Percentiles rank a stretch among this genome's conserved stretches.
Conservation (phyloP, 2,888 invertebrate species). For the Tetheella fluctuosa region DNA sequence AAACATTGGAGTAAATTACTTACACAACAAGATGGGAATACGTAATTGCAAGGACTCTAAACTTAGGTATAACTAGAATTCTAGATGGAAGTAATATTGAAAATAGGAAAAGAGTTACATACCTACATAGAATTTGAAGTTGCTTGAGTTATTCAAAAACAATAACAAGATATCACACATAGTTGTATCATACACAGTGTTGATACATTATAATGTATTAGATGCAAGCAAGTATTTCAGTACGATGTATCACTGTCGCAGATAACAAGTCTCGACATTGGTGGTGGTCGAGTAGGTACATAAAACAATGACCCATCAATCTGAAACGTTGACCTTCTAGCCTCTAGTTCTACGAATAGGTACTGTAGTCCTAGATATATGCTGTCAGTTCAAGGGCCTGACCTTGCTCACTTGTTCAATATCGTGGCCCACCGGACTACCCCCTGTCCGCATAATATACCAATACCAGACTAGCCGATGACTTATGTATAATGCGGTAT, state of each 20-base stretch:
- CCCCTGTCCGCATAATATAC: conserved; percentile 43
- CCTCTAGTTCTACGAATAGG: conserved; percentile 40
- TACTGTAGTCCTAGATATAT: conserved; percentile 73
- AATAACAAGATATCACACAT: not conserved
- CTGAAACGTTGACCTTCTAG: conserved; percentile 48
- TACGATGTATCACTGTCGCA: conserved; percentile 5
- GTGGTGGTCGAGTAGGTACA: conserved; percentile 31
- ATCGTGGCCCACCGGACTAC: conserved; percentile 89
- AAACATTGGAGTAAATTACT: too few species aligned
- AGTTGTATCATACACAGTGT: not conserved
- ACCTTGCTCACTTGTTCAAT: conserved; percentile 93
- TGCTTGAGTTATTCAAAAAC: conserved; percentile 1
- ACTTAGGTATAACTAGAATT: too few species aligned
- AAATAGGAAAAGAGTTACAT: too few species aligned
- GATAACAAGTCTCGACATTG: conserved; percentile 20
- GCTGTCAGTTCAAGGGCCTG: conserved; percentile 92
- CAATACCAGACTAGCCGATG: conserved; percentile 30
- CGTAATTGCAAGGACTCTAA: too few species aligned
- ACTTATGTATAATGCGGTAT: conserved; percentile 50
- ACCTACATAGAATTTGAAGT: too few species aligned
- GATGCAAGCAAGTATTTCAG: not conserved
- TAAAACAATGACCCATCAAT: too few species aligned
- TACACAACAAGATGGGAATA: too few species aligned
- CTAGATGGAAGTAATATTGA: too few species aligned
- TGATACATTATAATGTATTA: not conserved